Evolutionary conservation across 2,113 vertebrate species (phyloP).

Genomic region (Damaliscus lunatus): DNA sequence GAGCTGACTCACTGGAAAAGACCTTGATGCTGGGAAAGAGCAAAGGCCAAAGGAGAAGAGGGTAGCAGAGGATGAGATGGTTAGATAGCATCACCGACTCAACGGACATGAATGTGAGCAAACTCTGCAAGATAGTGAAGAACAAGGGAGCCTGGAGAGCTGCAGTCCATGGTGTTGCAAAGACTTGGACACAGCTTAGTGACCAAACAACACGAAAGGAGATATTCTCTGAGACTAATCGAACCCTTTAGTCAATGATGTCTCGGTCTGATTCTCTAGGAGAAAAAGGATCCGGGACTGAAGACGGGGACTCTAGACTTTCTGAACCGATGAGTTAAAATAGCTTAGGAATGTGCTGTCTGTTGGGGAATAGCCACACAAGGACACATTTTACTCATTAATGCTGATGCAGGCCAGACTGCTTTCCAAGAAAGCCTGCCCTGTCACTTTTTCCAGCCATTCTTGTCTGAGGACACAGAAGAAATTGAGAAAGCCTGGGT

Average conservation of each 20-base stretch:
- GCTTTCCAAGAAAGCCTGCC: constrained; percentile 60
- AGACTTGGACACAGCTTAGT: not conserved
- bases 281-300: not conserved
- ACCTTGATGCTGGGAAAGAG: not conserved
- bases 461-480: not conserved
- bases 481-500: constrained; percentile 21
- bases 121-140: not conserved
- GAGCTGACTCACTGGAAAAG: not conserved
- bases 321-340: not conserved
- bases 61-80: not conserved
- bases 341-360: constrained; percentile 69
- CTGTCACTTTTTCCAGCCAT: constrained; percentile 55
- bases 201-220: not conserved
- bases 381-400: constrained; percentile 80
- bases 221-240: not conserved
- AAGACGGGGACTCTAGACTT: not conserved
- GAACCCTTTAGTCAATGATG: not conserved
- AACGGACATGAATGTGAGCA: not conserved
- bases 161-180: not conserved
- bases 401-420: constrained; percentile 67
- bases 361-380: constrained; percentile 61
- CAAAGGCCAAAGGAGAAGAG: not conserved
- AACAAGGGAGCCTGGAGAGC: not conserved
- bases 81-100: not conserved
- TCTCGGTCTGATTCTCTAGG: not conserved